Conservation (phyloP, 2,888 invertebrate species). For the Tromatobia lineatoria region DNA sequence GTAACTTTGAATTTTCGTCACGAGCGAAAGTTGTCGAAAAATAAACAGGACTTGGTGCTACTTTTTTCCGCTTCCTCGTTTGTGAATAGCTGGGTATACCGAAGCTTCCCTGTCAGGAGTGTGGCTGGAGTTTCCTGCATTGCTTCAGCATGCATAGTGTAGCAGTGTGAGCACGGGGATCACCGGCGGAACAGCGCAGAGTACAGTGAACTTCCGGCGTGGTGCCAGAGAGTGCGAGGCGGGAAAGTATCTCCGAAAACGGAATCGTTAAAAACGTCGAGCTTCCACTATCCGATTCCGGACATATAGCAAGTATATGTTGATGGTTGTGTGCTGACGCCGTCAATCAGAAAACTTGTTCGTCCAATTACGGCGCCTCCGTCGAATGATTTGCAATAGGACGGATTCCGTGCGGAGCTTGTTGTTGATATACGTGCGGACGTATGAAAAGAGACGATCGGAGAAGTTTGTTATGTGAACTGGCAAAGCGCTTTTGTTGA, state of each 20-base stretch:
- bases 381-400: constrained; percentile 54
- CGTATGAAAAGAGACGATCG: not conserved
- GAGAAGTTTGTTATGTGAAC: constrained; percentile 32
- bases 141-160: constrained; percentile 9
- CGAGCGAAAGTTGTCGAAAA: no score
- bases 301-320: not conserved
- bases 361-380: constrained; percentile 64
- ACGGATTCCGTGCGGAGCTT: constrained; percentile 42
- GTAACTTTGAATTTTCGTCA: no score
- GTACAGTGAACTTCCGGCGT: constrained; percentile 60
- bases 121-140: constrained; percentile 19
- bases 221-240: constrained; percentile 44
- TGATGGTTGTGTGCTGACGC: constrained; percentile 15
- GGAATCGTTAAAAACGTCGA: constrained; percentile 66
- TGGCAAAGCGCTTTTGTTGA: constrained; percentile 52
- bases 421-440: constrained; percentile 6
- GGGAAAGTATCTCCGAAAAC: constrained; percentile 60
- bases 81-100: constrained; percentile 29
- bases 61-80: not conserved
- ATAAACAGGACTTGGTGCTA: not conserved
- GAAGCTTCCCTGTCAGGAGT: constrained; percentile 16
- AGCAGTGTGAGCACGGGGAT: constrained; percentile 29
- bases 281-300: constrained; percentile 2
- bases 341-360: constrained; percentile 64
- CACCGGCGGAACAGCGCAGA: constrained; percentile 46